Percentiles rank a stretch among this genome's conserved stretches.
phyloP scores from a whole-genome alignment of 2,113 vertebrate species.

The Silurus meridionalis region DNA sequence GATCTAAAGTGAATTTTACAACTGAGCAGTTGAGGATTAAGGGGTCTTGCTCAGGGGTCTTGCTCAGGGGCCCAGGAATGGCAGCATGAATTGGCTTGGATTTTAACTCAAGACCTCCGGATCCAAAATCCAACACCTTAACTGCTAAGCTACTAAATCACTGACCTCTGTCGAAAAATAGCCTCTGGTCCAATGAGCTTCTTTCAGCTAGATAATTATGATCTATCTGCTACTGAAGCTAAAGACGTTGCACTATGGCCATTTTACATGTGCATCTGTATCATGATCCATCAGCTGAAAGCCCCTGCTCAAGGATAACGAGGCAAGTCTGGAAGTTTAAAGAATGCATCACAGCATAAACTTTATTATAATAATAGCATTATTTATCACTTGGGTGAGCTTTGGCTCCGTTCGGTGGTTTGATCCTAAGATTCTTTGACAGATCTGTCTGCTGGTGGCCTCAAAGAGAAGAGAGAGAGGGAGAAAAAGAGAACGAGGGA shows the following conservation, averaged over 20 bases:
- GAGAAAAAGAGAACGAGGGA: slow-evolving; percentile 52
- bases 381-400: slow-evolving; percentile 42
- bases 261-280: background rate
- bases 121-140: too few species aligned
- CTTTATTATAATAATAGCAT: slow-evolving; percentile 24
- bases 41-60: too few species aligned
- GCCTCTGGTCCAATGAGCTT: background rate
- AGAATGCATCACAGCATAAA: slow-evolving; percentile 20
- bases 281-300: background rate
- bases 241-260: background rate
- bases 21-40: too few species aligned
- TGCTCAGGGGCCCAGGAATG: too few species aligned
- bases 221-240: background rate
- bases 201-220: background rate
- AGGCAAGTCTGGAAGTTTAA: background rate
- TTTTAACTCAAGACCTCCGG: too few species aligned
- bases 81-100: too few species aligned
- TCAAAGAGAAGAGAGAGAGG: slow-evolving; percentile 39
- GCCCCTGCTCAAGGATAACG: background rate
- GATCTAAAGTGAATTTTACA: too few species aligned
- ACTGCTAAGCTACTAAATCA: too few species aligned
- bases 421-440: slow-evolving; percentile 44
- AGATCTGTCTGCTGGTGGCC: slow-evolving; percentile 47
- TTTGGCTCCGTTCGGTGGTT: slow-evolving; percentile 52
- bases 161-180: too few species aligned